Base-by-base conservation (phyloP, 2,888 invertebrate genomes). In the Terebella lapidaria region DNA sequence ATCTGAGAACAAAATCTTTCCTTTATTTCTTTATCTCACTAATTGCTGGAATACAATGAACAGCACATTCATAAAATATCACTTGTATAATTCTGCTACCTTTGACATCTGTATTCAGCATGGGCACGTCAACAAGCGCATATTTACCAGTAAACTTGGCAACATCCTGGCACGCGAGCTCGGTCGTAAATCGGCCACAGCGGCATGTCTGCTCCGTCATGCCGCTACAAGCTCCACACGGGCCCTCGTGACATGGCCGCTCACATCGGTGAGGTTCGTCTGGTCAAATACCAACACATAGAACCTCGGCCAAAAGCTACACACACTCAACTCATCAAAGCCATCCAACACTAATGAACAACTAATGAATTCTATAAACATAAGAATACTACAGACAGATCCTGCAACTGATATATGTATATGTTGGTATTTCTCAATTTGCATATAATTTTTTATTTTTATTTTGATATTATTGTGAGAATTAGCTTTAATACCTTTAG, bases 181-280 rank as follows among this genome's bases (percentile, higher is more conserved):
- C 69, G 71, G 89, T 89, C 24, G 71, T 71, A 53, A 71, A 61
- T 70, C 89, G 89, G 81, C 73, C 74, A 71, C 79, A 80, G 15
- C 74, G 65, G 67, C 79, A 80, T 10, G 58, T 68, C 10, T 77
- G 61, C 5, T 60, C 60, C 3, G 73, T 74, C 20, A 63, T 63
- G 3, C 72, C 74, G 28, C 68, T 77, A 74, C 96, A 97, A 0
- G 85, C 81, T 0, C 83, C 84, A 76, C 96, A 96, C 1, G 85
- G 83, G 0, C 89, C 92, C 20, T 86, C 84, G 78, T 96, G 96
- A 75, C 95, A 96, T 47, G 82, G 83, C 58, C 83, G 83, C 49
- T 82, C 74, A 78, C 96, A 96, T 0, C 96, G 95, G n/a, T 85
- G 81, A 22, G 56, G 42, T 35, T n/a, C 42, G 10, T 35, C 42